These are phyloP conservation scores for Pangasius macronema DNA, from an alignment of 2,797 vertebrate genomes.

Conservation along the genomic window DNA sequence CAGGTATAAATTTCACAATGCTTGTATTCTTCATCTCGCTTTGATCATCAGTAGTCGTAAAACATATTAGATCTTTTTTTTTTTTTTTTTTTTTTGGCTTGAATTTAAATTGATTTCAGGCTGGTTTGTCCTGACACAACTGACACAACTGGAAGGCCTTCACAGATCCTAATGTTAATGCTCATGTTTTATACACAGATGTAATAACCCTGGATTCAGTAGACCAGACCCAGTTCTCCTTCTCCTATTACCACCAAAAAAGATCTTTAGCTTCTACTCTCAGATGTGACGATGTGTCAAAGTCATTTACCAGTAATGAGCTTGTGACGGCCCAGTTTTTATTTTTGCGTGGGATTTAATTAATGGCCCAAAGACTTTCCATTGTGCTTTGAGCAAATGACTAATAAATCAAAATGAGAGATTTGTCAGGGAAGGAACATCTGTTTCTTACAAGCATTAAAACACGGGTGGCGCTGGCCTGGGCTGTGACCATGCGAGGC, in stretches of 20 bases:
- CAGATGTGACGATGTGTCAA: slow-evolving; percentile 89
- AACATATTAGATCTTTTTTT: neutral
- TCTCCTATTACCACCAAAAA: slow-evolving; percentile 5
- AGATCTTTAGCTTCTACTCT: slow-evolving; percentile 77
- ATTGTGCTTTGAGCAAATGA: slow-evolving; percentile 94
- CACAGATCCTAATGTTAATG: neutral
- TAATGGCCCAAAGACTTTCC: slow-evolving; percentile 94
- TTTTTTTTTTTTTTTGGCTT: neutral
- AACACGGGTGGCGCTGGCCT: slow-evolving; percentile 84
- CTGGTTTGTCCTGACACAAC: neutral
- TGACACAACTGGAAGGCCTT: neutral
- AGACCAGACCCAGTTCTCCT: neutral
- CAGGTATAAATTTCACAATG: neutral
- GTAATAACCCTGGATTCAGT: slow-evolving; percentile 8
- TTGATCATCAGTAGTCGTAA: neutral
- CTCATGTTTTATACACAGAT: neutral
- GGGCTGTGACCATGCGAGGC: slow-evolving; percentile 77
- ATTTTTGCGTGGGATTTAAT: slow-evolving; percentile 88
- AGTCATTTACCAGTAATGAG: slow-evolving; percentile 90
- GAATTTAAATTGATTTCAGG: neutral
- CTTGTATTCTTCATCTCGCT: neutral
- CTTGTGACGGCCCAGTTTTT: slow-evolving; percentile 65
- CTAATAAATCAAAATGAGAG: slow-evolving; percentile 95
- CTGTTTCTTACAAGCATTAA: slow-evolving; percentile 93
- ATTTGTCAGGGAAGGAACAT: slow-evolving; percentile 97